phyloP scores from a whole-genome alignment of 1,140 invertebrate genomes.

The Melitaea cinxia region DNA sequence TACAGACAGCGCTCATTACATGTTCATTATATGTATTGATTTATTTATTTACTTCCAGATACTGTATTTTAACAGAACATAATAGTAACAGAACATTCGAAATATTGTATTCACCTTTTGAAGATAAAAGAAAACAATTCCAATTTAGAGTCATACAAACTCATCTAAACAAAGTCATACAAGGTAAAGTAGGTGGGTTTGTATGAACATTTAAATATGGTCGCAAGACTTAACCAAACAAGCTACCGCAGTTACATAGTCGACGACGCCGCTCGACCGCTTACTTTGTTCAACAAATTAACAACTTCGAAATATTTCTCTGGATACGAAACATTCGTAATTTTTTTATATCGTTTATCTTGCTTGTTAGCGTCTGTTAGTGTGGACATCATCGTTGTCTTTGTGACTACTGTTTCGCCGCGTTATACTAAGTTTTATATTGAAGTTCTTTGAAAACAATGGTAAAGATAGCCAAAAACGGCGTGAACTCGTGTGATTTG shows the following conservation, averaged over 20 bases:
- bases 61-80: too few relatives aligned
- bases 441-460: neutral
- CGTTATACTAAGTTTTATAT: neutral
- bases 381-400: slow-evolving; percentile 33
- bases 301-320: slow-evolving; percentile 40
- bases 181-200: neutral
- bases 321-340: slow-evolving; percentile 42
- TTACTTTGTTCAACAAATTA: slow-evolving; percentile 58
- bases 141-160: neutral
- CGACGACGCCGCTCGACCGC: slow-evolving; percentile 36
- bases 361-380: slow-evolving; percentile 38
- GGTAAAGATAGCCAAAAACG: too few relatives aligned
- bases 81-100: too few relatives aligned
- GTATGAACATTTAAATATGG: neutral
- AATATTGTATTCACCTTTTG: too few relatives aligned
- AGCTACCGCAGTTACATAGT: slow-evolving; percentile 53
- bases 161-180: neutral
- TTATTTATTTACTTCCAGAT: too few relatives aligned
- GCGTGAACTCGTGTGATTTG: too few relatives aligned
- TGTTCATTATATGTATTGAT: too few relatives aligned
- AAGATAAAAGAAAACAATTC: too few relatives aligned
- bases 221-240: slow-evolving; percentile 38
- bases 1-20: too few relatives aligned
- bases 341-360: slow-evolving; percentile 45
- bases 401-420: slow-evolving; percentile 25